Conservation (phyloP, 2,888 invertebrate genomes). For the Andrena haemorrhoa region DNA sequence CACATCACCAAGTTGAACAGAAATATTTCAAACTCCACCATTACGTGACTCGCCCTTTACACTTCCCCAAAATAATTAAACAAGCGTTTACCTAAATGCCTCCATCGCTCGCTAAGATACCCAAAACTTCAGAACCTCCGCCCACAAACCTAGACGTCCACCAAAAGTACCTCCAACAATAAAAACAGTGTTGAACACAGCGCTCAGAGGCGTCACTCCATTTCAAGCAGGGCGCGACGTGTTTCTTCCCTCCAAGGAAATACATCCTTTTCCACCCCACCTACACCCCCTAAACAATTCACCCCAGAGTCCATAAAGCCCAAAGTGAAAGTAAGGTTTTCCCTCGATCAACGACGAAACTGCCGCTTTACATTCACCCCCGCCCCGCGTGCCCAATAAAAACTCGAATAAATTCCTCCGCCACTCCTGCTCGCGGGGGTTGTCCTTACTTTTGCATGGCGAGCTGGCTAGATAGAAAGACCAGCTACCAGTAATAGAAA, state of each 20-base stretch:
- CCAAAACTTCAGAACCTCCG: neutral
- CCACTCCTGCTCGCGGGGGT: neutral
- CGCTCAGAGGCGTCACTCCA: neutral
- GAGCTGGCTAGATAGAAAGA: neutral
- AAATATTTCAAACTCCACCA: too few relatives aligned
- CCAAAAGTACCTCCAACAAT: too few relatives aligned
- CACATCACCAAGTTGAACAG: too few relatives aligned
- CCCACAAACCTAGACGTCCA: too few relatives aligned
- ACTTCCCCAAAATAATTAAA: neutral
- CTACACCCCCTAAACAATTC: too few relatives aligned
- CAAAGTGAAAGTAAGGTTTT: constrained; percentile 2
- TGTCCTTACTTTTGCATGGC: constrained; percentile 20
- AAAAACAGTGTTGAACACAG: too few relatives aligned
- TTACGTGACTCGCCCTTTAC: too few relatives aligned
- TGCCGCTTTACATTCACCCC: neutral
- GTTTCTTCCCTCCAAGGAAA: neutral
- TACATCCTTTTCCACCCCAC: too few relatives aligned
- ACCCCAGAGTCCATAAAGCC: neutral
- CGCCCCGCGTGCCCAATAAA: neutral
- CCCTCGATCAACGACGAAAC: neutral
- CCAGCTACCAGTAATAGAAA: constrained; percentile 29
- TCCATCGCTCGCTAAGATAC: too few relatives aligned
- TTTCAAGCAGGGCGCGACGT: neutral
- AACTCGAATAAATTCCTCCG: constrained; percentile 7
- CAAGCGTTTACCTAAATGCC: neutral